Evolutionary conservation across 2,113 vertebrate species (phyloP).

Genomic region (Odobenus rosmarus): DNA sequence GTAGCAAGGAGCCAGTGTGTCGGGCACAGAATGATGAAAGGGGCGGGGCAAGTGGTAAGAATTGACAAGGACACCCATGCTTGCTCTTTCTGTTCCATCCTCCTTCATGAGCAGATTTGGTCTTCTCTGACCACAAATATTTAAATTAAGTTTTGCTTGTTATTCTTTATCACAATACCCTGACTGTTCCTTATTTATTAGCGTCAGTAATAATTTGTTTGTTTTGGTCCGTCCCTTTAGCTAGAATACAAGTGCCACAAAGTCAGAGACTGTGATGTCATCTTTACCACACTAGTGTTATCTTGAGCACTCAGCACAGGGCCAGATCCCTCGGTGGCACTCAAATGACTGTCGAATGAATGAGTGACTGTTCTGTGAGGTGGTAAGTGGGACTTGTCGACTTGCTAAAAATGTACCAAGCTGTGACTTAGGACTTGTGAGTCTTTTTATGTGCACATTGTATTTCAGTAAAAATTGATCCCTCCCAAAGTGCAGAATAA

Average conservation of each 20-base stretch:
- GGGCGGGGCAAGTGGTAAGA: fast-evolving
- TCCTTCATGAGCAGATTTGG: neutral
- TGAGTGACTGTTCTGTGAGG: neutral
- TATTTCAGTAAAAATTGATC: neutral
- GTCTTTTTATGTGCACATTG: neutral
- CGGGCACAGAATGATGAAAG: too few species aligned
- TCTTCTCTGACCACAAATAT: neutral
- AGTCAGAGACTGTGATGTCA: neutral
- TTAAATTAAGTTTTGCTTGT: neutral
- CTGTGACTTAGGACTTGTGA: neutral
- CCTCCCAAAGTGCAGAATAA: neutral
- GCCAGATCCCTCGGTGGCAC: too few species aligned
- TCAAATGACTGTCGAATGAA: neutral
- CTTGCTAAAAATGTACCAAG: neutral
- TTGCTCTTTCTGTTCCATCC: neutral
- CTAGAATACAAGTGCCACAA: neutral
- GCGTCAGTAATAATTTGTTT: neutral
- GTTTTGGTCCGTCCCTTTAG: neutral
- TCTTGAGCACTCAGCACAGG: neutral
- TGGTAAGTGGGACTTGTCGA: neutral
- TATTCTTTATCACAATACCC: neutral
- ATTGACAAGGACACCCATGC: neutral
- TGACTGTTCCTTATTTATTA: neutral
- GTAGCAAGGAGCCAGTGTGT: neutral
- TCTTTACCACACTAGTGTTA: neutral